A percentile compares a stretch with the other conserved stretches of the same genome.
phyloP scores from a whole-genome alignment of 2,113 vertebrate species.

The Macaca fascicularis region DNA sequence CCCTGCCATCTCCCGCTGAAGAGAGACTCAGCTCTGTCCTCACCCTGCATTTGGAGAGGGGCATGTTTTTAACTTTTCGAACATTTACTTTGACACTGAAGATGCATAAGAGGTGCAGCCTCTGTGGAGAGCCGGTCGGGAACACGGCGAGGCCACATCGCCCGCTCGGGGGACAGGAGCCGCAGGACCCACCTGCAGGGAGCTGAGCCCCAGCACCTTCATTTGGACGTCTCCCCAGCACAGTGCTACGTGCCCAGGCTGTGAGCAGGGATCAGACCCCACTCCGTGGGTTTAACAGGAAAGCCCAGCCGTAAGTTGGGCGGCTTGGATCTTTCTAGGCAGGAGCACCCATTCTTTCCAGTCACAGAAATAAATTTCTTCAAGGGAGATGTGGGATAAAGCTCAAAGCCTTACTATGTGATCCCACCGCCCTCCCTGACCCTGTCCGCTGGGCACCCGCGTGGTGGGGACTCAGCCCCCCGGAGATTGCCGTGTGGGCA shows the following conservation, averaged over 20 bases:
- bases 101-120: fast-evolving
- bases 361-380: background rate
- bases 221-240: background rate
- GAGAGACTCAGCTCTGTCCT: background rate
- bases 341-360: background rate
- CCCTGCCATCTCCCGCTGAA: background rate
- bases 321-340: background rate
- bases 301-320: background rate
- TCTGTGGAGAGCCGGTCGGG: background rate
- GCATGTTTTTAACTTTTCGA: background rate
- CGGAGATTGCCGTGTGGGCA: fast-evolving
- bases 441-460: fast-evolving
- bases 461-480: fast-evolving
- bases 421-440: fast-evolving
- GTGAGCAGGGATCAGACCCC: fast-evolving
- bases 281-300: background rate
- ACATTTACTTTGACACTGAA: background rate
- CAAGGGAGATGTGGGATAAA: background rate
- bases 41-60: background rate
- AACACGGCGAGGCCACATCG: fast-evolving
- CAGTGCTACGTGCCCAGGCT: fast-evolving
- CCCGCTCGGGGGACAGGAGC: too few relatives aligned
- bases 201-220: background rate
- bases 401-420: fast-evolving
- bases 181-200: background rate